Percentiles rank a stretch among this genome's conserved stretches.
Conservation (phyloP, 2,113 vertebrate species). For the Pardalotus punctatus region DNA sequence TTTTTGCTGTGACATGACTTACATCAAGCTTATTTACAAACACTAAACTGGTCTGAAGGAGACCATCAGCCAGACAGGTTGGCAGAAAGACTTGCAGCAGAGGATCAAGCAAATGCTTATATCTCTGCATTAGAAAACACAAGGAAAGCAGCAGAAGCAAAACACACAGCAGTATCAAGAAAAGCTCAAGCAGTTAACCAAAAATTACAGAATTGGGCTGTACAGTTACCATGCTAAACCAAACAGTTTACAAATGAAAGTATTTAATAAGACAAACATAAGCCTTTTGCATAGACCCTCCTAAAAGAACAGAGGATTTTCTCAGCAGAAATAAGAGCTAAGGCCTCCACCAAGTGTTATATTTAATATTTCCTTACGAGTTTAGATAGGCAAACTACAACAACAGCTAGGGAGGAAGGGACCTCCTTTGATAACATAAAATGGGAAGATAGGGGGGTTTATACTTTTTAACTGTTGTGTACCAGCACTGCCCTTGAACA, state of each 20-base stretch:
- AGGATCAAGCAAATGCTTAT: not conserved
- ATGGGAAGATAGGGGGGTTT: fast-evolving
- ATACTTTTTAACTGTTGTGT: not conserved
- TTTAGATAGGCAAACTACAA: not conserved
- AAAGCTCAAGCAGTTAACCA: not conserved
- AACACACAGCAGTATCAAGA: not conserved
- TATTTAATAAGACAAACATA: not conserved
- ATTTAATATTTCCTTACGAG: not conserved
- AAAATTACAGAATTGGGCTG: not conserved
- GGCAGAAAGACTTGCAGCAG: slow-evolving; percentile 13
- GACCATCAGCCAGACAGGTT: slow-evolving; percentile 1
- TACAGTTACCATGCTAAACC: not conserved
- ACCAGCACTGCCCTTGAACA: not conserved
- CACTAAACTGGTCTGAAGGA: not conserved
- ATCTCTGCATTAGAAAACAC: not conserved
- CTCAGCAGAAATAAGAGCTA: not conserved
- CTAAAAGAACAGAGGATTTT: not conserved
- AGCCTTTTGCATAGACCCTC: not conserved
- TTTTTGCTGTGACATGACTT: slow-evolving; percentile 54
- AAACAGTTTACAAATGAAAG: not conserved
- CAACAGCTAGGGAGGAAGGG: not conserved
- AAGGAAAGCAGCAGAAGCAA: not conserved
- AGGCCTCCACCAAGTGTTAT: not conserved
- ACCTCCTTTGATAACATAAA: not conserved
- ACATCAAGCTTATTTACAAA: slow-evolving; percentile 49